These are phyloP conservation scores for Poeciliopsis turneri DNA, from an alignment of 2,797 vertebrate species.

Conservation along the genomic window DNA sequence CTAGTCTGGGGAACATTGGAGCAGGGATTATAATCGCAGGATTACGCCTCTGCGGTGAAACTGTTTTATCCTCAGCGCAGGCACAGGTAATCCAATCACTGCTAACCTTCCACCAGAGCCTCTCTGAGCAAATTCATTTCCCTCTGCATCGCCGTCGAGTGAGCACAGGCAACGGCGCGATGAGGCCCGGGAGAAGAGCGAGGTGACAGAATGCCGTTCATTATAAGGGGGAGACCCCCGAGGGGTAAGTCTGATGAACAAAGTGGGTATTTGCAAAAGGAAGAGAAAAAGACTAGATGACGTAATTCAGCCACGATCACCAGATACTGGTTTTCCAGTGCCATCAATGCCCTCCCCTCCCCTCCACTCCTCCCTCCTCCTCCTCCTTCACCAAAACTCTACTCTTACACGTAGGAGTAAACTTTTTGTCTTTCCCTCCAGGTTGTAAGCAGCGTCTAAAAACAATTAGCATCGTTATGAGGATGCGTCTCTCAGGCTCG, in stretches of 20 bases:
- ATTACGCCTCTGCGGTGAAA: slow-evolving; percentile 86
- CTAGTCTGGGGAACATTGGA: slow-evolving; percentile 51
- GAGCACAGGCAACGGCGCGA: slow-evolving; percentile 58
- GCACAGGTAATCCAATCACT: slow-evolving; percentile 92
- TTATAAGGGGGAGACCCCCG: slow-evolving; percentile 72
- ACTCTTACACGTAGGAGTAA: background rate
- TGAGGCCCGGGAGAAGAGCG: slow-evolving; percentile 64
- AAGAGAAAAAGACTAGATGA: background rate
- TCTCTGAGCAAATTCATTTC: slow-evolving; percentile 75
- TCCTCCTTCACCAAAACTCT: background rate
- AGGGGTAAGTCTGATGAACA: slow-evolving; percentile 71
- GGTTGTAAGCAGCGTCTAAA: background rate
- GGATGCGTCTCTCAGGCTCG: background rate
- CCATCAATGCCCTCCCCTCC: background rate
- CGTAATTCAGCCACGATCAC: background rate
- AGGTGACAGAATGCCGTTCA: slow-evolving; percentile 82
- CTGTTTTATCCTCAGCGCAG: slow-evolving; percentile 85
- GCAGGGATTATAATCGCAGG: slow-evolving; percentile 89
- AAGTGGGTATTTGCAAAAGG: background rate
- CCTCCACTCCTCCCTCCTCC: fast-evolving
- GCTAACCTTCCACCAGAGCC: slow-evolving; percentile 79
- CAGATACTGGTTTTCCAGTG: background rate
- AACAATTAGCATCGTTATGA: background rate
- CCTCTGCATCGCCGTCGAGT: slow-evolving; percentile 46
- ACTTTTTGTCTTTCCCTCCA: background rate